Evolutionary conservation across 2,113 vertebrate genomes (phyloP).

Genomic region (Vimba vimba): DNA sequence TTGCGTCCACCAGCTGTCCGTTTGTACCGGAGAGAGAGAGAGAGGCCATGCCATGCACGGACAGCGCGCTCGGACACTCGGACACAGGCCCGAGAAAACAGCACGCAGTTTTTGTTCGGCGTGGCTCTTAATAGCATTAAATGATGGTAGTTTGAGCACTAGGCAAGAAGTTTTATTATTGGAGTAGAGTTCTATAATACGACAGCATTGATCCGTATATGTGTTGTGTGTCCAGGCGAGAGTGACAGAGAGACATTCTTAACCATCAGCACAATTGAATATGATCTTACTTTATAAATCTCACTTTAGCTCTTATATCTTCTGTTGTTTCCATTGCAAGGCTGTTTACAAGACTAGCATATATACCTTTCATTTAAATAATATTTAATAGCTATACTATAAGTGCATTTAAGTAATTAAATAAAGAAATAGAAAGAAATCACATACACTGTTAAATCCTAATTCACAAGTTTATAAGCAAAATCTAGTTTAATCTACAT

Average conservation of each 20-base stretch:
- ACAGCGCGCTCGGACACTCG: constrained; percentile 51
- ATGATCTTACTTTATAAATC: background rate
- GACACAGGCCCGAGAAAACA: constrained; percentile 56
- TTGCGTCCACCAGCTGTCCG: constrained; percentile 75
- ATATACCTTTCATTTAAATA: background rate
- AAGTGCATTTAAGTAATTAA: background rate
- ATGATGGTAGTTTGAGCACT: constrained; percentile 36
- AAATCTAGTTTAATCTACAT: background rate
- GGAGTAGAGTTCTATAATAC: background rate
- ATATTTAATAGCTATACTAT: background rate
- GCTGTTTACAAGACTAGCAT: too few relatives aligned
- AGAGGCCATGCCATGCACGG: constrained; percentile 62
- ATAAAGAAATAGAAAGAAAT: background rate
- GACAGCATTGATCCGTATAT: background rate
- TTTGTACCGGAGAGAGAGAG: constrained; percentile 63
- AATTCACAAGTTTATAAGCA: background rate
- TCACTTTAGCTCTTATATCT: background rate
- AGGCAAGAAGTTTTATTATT: constrained; percentile 20
- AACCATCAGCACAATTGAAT: background rate
- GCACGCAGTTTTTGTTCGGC: constrained; percentile 70
- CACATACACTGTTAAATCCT: too few relatives aligned
- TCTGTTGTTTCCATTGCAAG: too few relatives aligned
- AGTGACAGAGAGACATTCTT: constrained; percentile 13
- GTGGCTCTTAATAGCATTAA: constrained; percentile 1
- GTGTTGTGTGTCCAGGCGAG: constrained; percentile 20